phyloP scores from a whole-genome alignment of 2,888 invertebrate species.

The Agrotis puta region DNA sequence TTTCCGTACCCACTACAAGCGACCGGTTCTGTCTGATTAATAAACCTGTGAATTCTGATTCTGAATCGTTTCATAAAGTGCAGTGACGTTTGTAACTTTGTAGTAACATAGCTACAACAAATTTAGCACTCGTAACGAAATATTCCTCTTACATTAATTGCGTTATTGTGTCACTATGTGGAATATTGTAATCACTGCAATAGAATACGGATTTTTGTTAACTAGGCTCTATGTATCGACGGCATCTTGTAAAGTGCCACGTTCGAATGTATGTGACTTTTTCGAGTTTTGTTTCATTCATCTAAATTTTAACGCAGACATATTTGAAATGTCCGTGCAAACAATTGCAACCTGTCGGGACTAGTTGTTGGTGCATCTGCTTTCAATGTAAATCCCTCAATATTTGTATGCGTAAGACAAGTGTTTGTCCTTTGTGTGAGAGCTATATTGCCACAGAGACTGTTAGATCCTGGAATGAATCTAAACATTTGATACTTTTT shows the following conservation, averaged over 20 bases:
- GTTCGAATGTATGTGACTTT: conserved; percentile 24
- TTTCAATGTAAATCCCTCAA: conserved; percentile 56
- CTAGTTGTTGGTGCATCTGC: conserved; percentile 57
- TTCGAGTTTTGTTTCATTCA: conserved; percentile 27
- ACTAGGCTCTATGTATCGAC: conserved; percentile 11
- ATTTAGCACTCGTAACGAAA: conserved; percentile 42
- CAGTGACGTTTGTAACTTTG: conserved; percentile 41
- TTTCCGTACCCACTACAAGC: conserved; percentile 56
- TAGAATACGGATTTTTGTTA: conserved; percentile 16
- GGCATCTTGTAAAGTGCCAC: conserved; percentile 21
- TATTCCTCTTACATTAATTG: conserved; percentile 33
- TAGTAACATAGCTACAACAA: conserved; percentile 43
- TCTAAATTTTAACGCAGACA: conserved; percentile 30
- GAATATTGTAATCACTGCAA: conserved; percentile 26
- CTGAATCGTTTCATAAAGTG: conserved; percentile 47
- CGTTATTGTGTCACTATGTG: conserved; percentile 26
- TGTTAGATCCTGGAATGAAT: neutral
- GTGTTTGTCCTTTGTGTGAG: conserved; percentile 42
- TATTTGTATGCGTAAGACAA: conserved; percentile 57
- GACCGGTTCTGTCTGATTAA: conserved; percentile 61
- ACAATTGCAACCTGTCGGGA: conserved; percentile 46
- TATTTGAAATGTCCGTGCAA: conserved; percentile 36
- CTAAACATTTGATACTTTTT: neutral
- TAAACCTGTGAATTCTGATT: conserved; percentile 61
- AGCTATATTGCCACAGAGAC: conserved; percentile 13